Percentiles rank a stretch among this genome's conserved stretches.
Conservation (phyloP, 2,113 vertebrate species). For the Empidonax traillii region DNA sequence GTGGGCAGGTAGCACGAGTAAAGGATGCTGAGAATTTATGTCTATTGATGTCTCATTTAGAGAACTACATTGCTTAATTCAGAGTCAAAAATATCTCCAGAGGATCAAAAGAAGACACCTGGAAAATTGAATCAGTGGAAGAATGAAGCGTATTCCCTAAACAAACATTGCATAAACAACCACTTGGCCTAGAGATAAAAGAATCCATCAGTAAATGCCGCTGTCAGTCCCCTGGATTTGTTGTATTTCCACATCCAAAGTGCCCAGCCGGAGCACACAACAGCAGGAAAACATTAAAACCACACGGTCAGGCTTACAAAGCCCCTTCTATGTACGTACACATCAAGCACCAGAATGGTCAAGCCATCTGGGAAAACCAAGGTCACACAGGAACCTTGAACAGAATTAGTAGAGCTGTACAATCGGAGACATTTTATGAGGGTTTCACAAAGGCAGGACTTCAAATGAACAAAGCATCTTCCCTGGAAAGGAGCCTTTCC, state of each 20-base stretch:
- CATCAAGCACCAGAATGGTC: constrained; percentile 54
- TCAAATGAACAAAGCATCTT: neutral
- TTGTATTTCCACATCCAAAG: constrained; percentile 53
- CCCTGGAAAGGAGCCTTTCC: neutral
- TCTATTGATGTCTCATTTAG: neutral
- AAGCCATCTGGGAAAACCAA: constrained; percentile 69
- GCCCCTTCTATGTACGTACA: constrained; percentile 63
- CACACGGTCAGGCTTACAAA: constrained; percentile 44
- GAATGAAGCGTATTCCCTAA: neutral
- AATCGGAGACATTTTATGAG: constrained; percentile 18
- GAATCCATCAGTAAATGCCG: constrained; percentile 6
- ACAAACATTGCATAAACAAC: neutral
- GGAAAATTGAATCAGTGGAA: neutral
- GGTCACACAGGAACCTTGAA: constrained; percentile 57
- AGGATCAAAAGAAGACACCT: neutral
- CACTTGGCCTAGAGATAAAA: constrained; percentile 4
- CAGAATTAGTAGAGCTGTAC: constrained; percentile 14
- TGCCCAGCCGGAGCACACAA: constrained; percentile 49
- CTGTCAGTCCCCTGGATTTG: constrained; percentile 29
- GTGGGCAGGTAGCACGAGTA: neutral
- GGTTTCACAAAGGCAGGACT: constrained; percentile 6
- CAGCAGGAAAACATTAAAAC: constrained; percentile 74
- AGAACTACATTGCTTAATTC: neutral
- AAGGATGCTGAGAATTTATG: neutral
- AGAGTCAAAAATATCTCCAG: neutral